Evolutionary conservation across 1,140 invertebrate genomes (phyloP), one percentile per base, ranked within the genome.

Genomic region (Rhagoletis zephyria): DNA sequence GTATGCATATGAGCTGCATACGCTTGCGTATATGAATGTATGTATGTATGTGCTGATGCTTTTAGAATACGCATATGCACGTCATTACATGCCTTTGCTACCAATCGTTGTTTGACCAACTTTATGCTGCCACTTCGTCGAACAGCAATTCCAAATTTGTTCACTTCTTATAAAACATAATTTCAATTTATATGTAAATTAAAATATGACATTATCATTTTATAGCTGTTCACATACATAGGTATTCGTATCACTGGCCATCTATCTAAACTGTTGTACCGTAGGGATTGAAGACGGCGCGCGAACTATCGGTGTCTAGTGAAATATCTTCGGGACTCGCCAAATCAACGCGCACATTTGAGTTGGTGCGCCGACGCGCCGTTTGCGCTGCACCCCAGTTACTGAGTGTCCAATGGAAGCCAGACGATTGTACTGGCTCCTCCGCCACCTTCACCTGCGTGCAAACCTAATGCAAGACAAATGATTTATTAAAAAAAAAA

Each of bases 281-380:
- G 89, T 95, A 95, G 64, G 91, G 89, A 85, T 91, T 93, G 90
- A 95, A 95, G 45, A 95, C 94, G 85, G 95, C 95, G 89, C 95
- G 94, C 60, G 94, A 94, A 88, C 95, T 95, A 90, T 97, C 96
- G 3, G 96, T 95, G 90, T 97, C 97, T 60, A 97, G 93, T 70
- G 96, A 96, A 87, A 97, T 96, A 93, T 97, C 97, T 93, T 97
- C 97, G 4, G 97, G 96, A 89, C 96, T 97, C 60, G 97, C 97
- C 6, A 97, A 93, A 93, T 97, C 96, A 9, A 97, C 96, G 87
- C 96, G 94, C 63, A 97, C 95, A 87, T 95, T 95, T 30, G 95
- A 95, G 93, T 95, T 95, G 85, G 95, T 95, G 87, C 95, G 94
- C 90, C 95, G 94, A 88, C 95, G 93, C 0, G 94, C 93, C 85